Conservation (phyloP, 2,888 invertebrate species). For the Gibbula magus region DNA sequence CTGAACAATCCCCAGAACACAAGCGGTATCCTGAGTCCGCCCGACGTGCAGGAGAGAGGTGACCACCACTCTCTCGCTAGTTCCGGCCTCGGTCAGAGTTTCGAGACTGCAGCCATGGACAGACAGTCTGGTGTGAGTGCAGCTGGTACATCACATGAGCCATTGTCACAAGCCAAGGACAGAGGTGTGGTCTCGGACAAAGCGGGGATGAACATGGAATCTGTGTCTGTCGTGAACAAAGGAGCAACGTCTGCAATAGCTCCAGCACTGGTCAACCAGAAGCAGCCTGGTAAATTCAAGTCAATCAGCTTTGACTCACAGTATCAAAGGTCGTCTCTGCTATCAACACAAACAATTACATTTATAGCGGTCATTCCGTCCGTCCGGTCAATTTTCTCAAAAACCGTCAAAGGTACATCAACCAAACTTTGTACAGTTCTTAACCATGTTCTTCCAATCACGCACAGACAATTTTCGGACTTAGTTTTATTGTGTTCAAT, state of each 20-base stretch:
- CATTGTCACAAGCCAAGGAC: not conserved
- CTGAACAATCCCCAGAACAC: slow-evolving; percentile 4
- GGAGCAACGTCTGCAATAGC: not conserved
- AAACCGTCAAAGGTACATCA: no score
- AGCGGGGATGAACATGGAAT: not conserved
- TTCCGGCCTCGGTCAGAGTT: slow-evolving; percentile 1
- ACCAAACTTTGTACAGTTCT: no score
- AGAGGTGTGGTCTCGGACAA: not conserved
- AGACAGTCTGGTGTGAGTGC: not conserved
- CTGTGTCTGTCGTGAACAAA: not conserved
- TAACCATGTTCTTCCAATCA: no score
- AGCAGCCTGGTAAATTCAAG: not conserved
- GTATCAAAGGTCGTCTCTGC: no score
- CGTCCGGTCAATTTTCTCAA: no score
- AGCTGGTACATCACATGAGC: not conserved
- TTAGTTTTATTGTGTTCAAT: no score
- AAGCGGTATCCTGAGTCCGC: not conserved
- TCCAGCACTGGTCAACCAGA: not conserved
- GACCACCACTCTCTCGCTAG: not conserved
- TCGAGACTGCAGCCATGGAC: not conserved
- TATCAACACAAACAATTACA: no score
- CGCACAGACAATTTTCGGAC: no score
- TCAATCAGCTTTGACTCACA: no score
- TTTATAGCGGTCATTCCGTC: no score
- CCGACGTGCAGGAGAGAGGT: not conserved